Base-by-base conservation (phyloP, 2,888 invertebrate species). In the Chymomyza procnemis region DNA sequence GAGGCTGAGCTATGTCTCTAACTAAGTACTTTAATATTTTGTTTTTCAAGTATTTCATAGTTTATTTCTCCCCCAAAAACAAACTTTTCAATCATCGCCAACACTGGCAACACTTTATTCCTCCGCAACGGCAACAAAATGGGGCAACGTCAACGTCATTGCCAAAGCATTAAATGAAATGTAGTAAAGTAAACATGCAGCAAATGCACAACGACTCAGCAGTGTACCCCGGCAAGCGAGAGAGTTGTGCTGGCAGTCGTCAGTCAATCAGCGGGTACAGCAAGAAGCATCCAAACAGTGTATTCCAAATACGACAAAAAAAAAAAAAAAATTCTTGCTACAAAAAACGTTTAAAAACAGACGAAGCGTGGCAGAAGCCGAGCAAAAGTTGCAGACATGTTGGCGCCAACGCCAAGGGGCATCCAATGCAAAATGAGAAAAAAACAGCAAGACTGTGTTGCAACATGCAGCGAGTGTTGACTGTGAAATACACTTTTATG, bases 61-160 rank as follows among this genome's bases (percentile, higher is more conserved):
- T 41, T n/a, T 41, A 12, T 41, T 41, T 41, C 34, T 41, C 34
- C 34, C 30, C 12, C 71, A 68, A 74, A 73, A 78, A 71, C 69
- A 80, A 80, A 80, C 80, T 80, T 80, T 80, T 82, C 80, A 80
- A 80, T 80, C 80, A 82, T 74, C 83, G 78, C 78, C 80, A 83
- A 74, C 67, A 66, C 66, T 71, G 71, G 73, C 75, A 73, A 73
- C 48, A 16, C 14, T 14, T n/a, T n/a, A n/a, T n/a, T 3, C 18
- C 9, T 47, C 1, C 47, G 9, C 47, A 4, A 47, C n/a, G 9
- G 58, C 14, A 59, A 21, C 59, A 41, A 34, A n/a, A 50, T 8
- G 18, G 16, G 22, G 8, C n/a, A 56, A 22, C 12, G 22, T 8
- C 56, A 21, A 56, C 78, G 76, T 75, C 79, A 79, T 79, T 81